These are phyloP conservation scores for Sander lucioperca DNA, from an alignment of 2,113 vertebrate species.

Conservation along the genomic window DNA sequence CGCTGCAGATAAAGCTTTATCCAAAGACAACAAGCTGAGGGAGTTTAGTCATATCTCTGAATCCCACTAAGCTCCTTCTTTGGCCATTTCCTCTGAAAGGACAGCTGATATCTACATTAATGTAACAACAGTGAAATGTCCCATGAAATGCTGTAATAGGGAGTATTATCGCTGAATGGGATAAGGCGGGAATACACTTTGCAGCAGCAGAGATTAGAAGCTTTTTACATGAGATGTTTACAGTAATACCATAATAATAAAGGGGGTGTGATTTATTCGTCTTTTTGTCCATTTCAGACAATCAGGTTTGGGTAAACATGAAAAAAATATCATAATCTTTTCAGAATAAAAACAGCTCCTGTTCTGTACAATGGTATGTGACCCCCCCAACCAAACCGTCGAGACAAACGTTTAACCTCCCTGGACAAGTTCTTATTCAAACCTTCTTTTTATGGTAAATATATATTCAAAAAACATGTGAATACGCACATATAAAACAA, in stretches of 20 bases:
- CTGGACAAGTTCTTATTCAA: conserved; percentile 1
- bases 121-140: conserved; percentile 48
- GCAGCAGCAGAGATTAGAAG: conserved; percentile 49
- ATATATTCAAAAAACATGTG: not conserved
- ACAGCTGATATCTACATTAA: conserved; percentile 63
- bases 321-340: conserved; percentile 41
- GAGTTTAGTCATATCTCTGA: conserved; percentile 57
- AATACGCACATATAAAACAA: not conserved
- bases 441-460: no score
- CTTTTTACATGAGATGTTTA: conserved; percentile 26
- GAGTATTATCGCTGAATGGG: conserved; percentile 46
- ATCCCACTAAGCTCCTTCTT: conserved; percentile 64
- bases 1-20: conserved; percentile 61
- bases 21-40: conserved; percentile 63
- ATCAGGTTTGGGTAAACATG: conserved; percentile 5
- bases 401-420: not conserved
- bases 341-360: conserved; percentile 29
- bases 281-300: not conserved
- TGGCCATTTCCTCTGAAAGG: conserved; percentile 44
- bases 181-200: conserved; percentile 7
- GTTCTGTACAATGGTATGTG: not conserved
- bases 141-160: conserved; percentile 52
- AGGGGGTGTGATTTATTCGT: not conserved
- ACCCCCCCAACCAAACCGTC: not conserved
- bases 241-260: conserved; percentile 46